Base-by-base conservation (phyloP, 2,797 vertebrate species). In the Pseudotriccus pelzelni region DNA sequence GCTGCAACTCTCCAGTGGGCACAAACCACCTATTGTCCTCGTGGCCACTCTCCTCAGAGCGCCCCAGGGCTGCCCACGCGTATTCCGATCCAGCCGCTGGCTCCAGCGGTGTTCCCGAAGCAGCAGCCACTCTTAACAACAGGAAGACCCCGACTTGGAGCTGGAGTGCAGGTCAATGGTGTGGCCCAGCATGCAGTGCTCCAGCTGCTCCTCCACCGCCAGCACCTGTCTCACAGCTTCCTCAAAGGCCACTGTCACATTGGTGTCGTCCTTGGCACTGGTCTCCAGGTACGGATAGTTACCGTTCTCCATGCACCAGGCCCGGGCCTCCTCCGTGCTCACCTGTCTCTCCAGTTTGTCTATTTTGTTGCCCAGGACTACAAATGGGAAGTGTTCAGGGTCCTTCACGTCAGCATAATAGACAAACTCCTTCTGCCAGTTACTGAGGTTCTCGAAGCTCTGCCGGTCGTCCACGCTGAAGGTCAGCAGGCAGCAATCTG, bases 401-500 rank as follows among this genome's bases (percentile, higher is more conserved):
- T 99, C 98, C 88, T 99, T 99, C 62, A 99, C 98, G 1, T 99
- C 99, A 9, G 99, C 99, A 44, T 99, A 99, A 95, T 98, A 98
- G 98, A 99, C 98, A 89, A 99, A 99, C 97, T 99, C 99, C 97
- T 99, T 99, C 98, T 99, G 99, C 99, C 99, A 99, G 97, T 98
- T 98, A 93, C 98, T 95, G 47, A 99, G 99, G 98, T 99, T 99
- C 95, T 99, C 99, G 74, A 99, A 99, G 98, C 99, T 99, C 97
- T 99, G 99, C 64, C 98, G 98, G 97, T 99, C 99, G 3, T 99
- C 99, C 89, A 99, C 99, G 0, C 99, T 99, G 73, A 99, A 99
- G 34, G 99, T 99, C 75, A 99, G 98, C 94, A 99, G 98, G 97
- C 99, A 99, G 98, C 99, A 99, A 97, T 99, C 99, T 1, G 99